phyloP scores from a whole-genome alignment of 2,797 vertebrate genomes.

The Microchirus variegatus region DNA sequence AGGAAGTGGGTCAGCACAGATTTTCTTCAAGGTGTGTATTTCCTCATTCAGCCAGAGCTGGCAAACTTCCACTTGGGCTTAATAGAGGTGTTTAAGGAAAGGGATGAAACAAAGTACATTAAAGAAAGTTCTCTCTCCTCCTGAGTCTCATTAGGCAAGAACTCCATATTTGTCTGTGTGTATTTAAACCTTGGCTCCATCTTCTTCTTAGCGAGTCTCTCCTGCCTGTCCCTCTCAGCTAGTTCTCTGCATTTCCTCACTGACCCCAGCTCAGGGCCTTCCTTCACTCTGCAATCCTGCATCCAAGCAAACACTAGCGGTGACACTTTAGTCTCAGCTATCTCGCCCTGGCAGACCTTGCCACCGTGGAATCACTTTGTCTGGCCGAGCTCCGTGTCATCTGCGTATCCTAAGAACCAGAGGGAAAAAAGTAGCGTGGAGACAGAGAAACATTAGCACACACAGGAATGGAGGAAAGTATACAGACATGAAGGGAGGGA shows the following conservation, averaged over 20 bases:
- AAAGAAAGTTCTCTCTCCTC: slow-evolving; percentile 27
- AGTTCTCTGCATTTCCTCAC: slow-evolving; percentile 11
- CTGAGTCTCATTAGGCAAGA: slow-evolving; percentile 47
- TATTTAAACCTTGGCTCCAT: slow-evolving; percentile 48
- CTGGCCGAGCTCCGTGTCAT: slow-evolving; percentile 75
- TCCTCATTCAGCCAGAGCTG: slow-evolving; percentile 55
- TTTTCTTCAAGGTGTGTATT: slow-evolving; percentile 57
- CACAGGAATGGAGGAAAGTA: neutral
- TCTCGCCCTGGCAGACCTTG: slow-evolving; percentile 75
- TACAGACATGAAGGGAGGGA: slow-evolving; percentile 17
- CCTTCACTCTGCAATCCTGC: slow-evolving; percentile 39
- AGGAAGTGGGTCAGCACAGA: slow-evolving; percentile 72
- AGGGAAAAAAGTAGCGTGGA: slow-evolving; percentile 14
- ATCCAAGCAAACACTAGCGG: slow-evolving; percentile 66
- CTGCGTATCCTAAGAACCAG: slow-evolving; percentile 60
- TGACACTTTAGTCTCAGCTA: slow-evolving; percentile 74
- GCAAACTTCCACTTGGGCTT: slow-evolving; percentile 55
- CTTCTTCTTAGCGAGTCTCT: slow-evolving; percentile 15
- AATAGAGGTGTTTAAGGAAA: slow-evolving; percentile 53
- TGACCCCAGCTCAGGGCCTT: slow-evolving; percentile 24
- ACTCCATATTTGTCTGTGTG: slow-evolving; percentile 19
- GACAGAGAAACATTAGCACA: slow-evolving; percentile 7
- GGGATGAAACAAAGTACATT: slow-evolving; percentile 58
- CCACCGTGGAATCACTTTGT: slow-evolving; percentile 77
- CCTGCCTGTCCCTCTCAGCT: slow-evolving; percentile 5